phyloP scores from a whole-genome alignment of 2,797 vertebrate genomes.

The Syndactyla subalaris region DNA sequence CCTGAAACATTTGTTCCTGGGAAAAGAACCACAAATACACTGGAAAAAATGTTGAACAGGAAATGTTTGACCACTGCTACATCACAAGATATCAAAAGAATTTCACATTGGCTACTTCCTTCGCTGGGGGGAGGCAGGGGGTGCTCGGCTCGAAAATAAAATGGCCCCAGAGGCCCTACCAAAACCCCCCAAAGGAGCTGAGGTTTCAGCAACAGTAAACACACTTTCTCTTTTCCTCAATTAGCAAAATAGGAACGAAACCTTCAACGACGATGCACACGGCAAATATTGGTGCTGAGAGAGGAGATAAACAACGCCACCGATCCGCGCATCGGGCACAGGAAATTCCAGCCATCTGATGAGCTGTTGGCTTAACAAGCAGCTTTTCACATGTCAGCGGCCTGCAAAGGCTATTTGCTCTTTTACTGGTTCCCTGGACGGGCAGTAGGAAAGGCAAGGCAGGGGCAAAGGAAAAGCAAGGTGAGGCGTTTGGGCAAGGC shows the following conservation, averaged over 20 bases:
- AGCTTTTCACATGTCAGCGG: slow-evolving; percentile 72
- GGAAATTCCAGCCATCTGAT: slow-evolving; percentile 84
- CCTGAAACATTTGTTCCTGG: slow-evolving; percentile 58
- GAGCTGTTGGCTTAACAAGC: slow-evolving; percentile 76
- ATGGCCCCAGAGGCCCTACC: not conserved
- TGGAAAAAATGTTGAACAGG: slow-evolving; percentile 67
- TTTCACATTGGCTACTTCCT: slow-evolving; percentile 72
- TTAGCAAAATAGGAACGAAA: slow-evolving; percentile 25
- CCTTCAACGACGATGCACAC: not conserved
- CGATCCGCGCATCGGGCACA: slow-evolving; percentile 56
- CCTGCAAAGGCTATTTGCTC: slow-evolving; percentile 48
- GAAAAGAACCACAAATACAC: slow-evolving; percentile 67
- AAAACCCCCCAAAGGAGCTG: not conserved
- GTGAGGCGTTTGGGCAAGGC: not conserved
- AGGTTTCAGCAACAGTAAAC: not conserved
- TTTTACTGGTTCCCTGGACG: slow-evolving; percentile 48
- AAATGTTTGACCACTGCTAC: slow-evolving; percentile 77
- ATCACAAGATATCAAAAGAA: slow-evolving; percentile 78
- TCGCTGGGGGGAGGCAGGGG: slow-evolving; percentile 27
- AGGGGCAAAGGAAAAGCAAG: not conserved
- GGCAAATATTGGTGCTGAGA: slow-evolving; percentile 33
- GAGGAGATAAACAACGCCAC: slow-evolving; percentile 71
- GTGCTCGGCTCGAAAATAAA: not conserved
- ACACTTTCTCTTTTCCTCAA: slow-evolving; percentile 25
- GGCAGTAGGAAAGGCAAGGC: slow-evolving; percentile 19